phyloP scores from a whole-genome alignment of 2,113 vertebrate genomes.

The Brienomyrus brachyistius region DNA sequence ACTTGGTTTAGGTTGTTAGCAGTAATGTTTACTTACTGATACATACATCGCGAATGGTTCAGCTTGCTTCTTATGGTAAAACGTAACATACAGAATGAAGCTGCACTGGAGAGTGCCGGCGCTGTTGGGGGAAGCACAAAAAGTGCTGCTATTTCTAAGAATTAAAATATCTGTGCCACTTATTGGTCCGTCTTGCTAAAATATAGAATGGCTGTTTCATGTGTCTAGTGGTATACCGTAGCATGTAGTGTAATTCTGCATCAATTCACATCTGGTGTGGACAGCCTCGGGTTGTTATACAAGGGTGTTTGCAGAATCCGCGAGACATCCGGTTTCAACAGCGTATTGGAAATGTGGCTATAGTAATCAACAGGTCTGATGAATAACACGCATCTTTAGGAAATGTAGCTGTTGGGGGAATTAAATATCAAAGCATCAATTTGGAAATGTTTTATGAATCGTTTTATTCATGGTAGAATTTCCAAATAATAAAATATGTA shows the following conservation, averaged over 20 bases:
- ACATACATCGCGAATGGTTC: not conserved
- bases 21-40: not conserved
- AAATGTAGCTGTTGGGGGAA: not conserved
- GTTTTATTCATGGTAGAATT: not conserved
- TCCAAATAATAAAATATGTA: not conserved
- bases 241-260: not conserved
- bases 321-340: not conserved
- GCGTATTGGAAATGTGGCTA: not conserved
- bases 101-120: not conserved
- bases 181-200: not conserved
- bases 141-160: not conserved
- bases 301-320: not conserved
- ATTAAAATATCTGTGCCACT: not conserved
- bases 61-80: not conserved
- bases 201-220: not conserved
- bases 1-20: too few relatives aligned
- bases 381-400: not conserved
- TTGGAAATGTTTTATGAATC: not conserved
- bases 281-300: not conserved
- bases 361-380: not conserved
- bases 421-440: not conserved
- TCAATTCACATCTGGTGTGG: not conserved
- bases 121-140: not conserved
- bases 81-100: not conserved
- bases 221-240: not conserved